Percentiles rank a stretch among this genome's conserved stretches.
These are phyloP conservation scores for Lepus timidus DNA, from an alignment of 2,113 vertebrate genomes.

Conservation along the genomic window DNA sequence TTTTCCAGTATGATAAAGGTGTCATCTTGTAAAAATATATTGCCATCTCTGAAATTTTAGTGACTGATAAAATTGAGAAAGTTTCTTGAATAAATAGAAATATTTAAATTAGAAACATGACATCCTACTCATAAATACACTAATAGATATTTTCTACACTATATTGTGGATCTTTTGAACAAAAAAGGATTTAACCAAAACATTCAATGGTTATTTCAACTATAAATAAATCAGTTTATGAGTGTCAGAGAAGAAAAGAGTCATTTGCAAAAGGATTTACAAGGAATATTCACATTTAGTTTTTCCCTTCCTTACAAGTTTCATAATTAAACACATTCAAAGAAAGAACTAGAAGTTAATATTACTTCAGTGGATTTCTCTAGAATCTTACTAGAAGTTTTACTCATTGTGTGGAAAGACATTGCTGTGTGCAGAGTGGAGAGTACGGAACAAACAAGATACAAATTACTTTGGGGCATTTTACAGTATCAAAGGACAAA, in stretches of 20 bases:
- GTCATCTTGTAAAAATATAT: not conserved
- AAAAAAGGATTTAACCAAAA: slow-evolving; percentile 1
- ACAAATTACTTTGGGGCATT: not conserved
- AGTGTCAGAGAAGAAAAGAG: not conserved
- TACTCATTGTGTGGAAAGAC: not conserved
- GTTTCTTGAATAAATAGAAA: not conserved
- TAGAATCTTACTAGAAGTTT: not conserved
- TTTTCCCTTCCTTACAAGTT: slow-evolving; percentile 4
- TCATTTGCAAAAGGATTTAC: not conserved
- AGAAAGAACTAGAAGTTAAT: not conserved
- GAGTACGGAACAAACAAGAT: not conserved
- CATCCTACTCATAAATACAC: not conserved
- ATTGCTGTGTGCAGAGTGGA: not conserved
- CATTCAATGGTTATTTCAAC: not conserved
- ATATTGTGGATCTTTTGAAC: not conserved
- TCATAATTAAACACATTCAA: slow-evolving; percentile 8
- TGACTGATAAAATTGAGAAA: slow-evolving; percentile 12
- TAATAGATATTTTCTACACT: slow-evolving; percentile 5
- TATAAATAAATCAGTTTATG: not conserved
- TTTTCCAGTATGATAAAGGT: not conserved
- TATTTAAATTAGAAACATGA: slow-evolving; percentile 47
- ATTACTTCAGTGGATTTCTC: not conserved
- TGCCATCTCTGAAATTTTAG: not conserved
- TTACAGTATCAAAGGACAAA: not conserved
- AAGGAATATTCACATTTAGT: not conserved